These are phyloP conservation scores for Druon quercuslanigerum DNA, from an alignment of 1,140 invertebrate species.

Conservation along the genomic window DNA sequence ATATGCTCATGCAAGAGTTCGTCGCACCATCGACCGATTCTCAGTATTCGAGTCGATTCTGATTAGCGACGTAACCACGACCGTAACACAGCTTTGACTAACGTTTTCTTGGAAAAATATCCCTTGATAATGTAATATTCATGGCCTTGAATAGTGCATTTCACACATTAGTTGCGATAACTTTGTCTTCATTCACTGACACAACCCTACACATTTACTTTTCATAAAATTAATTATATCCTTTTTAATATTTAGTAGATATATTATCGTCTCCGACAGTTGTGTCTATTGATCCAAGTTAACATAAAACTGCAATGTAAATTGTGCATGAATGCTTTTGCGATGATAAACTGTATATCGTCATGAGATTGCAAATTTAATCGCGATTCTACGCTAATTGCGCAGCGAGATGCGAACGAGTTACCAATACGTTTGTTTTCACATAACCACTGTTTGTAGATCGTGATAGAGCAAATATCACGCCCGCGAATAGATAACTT, in stretches of 20 bases:
- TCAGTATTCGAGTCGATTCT: constrained; percentile 40
- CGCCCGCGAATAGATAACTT: constrained; percentile 45
- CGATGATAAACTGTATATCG: background rate
- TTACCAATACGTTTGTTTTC: constrained; percentile 42
- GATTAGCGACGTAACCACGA: constrained; percentile 30
- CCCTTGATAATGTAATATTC: constrained; percentile 26
- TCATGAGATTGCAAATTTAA: constrained; percentile 27
- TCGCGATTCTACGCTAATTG: constrained; percentile 18
- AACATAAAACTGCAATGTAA: constrained; percentile 1
- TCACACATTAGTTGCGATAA: background rate
- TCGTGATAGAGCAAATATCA: constrained; percentile 48
- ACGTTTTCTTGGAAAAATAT: background rate
- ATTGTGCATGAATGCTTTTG: background rate
- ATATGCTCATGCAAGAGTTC: constrained; percentile 39
- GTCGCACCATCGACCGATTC: constrained; percentile 42
- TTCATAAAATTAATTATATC: too few species aligned
- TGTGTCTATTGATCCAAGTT: background rate
- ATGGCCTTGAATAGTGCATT: background rate
- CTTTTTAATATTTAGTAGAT: background rate
- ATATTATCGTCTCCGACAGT: background rate
- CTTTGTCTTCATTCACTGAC: background rate
- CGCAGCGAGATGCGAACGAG: constrained; percentile 32
- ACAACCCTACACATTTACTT: background rate
- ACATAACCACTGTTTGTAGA: constrained; percentile 40
- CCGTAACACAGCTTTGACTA: constrained; percentile 13